Conservation (phyloP, 1,140 invertebrate species). For the silkworm (Bombyx mori) region ASM3026992v2 NC_085110.1:15633001-15633500, state of each 20-base stretch:
- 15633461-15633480: too few relatives aligned
- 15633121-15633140: too few relatives aligned
- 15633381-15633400: conserved; percentile 15
- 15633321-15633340: conserved; percentile 19
- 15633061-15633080: too few relatives aligned
- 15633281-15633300: conserved; percentile 13
- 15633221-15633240: conserved; percentile 6
- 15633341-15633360: conserved; percentile 16
- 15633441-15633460: background rate
- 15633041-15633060: background rate
- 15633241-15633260: conserved; percentile 12
- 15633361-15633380: conserved; percentile 17
- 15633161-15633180: too few relatives aligned
- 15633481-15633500: too few relatives aligned
- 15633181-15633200: too few relatives aligned
- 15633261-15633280: conserved; percentile 11
- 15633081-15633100: too few relatives aligned
- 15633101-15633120: too few relatives aligned
- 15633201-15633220: too few relatives aligned
- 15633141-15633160: too few relatives aligned
- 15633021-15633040: background rate
- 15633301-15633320: conserved; percentile 12
- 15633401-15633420: conserved; percentile 4
- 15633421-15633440: background rate
- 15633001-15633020: background rate